Evolutionary conservation across 2,888 invertebrate species (phyloP), one percentile per base, ranked within the genome.

Genomic region (Encarsia formosa): DNA sequence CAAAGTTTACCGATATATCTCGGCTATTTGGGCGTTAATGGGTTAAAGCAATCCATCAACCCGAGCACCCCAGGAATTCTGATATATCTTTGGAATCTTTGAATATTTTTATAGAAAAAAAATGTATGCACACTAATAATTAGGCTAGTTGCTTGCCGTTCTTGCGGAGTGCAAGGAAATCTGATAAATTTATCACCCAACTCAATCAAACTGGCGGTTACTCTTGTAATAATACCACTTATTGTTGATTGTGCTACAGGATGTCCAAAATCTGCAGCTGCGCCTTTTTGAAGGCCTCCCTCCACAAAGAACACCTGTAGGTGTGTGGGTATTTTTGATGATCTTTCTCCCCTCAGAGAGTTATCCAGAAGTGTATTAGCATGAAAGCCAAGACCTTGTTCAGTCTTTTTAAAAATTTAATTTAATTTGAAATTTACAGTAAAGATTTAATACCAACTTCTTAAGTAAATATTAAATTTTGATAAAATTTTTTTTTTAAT

Each of bases 11-110:
- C n/a, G n/a, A n/a, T n/a, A n/a, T n/a, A n/a, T n/a, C n/a, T n/a
- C n/a, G n/a, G n/a, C n/a, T n/a, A n/a, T n/a, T n/a, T n/a, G n/a
- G n/a, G n/a, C n/a, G n/a, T n/a, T n/a, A n/a, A n/a, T n/a, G n/a
- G n/a, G n/a, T 20, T 8, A 19, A 47, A 47, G 39, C 39, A 18
- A 32, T 39, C 32, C 29, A 47, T 13, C 19, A 47, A 4, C 9
- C 24, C 39, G 6, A 39, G 6, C 2, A 47, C 22, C 8, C 31
- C 22, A 15, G 39, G 29, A 8, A 39, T 23, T 5, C 29, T 18
- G 8, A 31, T 29, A 31, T 11, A 19, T 11, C 20, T 15, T 47
- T 15, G 29, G 31, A 47, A 38, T 13, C 31, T 47, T 19, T 18
- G 26, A 46, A 18, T 39, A 35, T 3, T 2, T 2, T 32, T 40